Evolutionary conservation across 2,797 vertebrate species (phyloP).

Genomic region (Pangasius krempfi): DNA sequence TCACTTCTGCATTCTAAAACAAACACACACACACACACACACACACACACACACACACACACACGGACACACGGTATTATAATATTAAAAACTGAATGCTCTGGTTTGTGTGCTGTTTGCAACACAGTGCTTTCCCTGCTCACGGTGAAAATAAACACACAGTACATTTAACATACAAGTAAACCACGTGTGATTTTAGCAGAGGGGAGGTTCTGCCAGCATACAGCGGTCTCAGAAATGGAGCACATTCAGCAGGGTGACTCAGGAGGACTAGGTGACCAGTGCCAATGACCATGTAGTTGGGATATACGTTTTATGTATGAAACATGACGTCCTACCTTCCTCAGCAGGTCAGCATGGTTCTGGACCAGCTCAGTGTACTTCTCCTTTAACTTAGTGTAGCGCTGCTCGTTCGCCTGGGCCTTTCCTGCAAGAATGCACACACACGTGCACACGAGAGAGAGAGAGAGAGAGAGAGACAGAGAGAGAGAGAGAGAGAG

Average conservation of each 20-base stretch:
- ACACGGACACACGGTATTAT: background rate
- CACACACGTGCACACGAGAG: background rate
- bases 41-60: slow-evolving; percentile 27
- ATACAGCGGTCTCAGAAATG: background rate
- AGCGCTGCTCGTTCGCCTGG: slow-evolving; percentile 94
- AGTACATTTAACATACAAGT: background rate
- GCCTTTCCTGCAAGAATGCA: slow-evolving; percentile 80
- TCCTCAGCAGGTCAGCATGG: slow-evolving; percentile 92
- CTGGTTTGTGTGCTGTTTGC: background rate
- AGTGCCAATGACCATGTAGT: background rate
- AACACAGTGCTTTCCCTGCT: background rate
- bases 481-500: background rate
- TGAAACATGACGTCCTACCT: slow-evolving; percentile 73
- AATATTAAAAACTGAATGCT: background rate
- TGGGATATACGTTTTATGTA: background rate
- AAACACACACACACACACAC: slow-evolving; percentile 11
- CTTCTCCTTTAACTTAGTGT: slow-evolving; percentile 97
- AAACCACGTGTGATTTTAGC: background rate
- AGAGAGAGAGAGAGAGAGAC: too few relatives aligned
- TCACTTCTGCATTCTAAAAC: slow-evolving; percentile 92
- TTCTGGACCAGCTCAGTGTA: slow-evolving; percentile 95
- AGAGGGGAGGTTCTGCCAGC: background rate
- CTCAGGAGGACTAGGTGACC: too few relatives aligned
- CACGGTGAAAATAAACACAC: background rate
- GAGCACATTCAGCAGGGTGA: background rate